Evolutionary conservation across 2,113 vertebrate species (phyloP), one percentile per base, ranked within the genome.

Genomic region (Pseudorectes ferrugineus): DNA sequence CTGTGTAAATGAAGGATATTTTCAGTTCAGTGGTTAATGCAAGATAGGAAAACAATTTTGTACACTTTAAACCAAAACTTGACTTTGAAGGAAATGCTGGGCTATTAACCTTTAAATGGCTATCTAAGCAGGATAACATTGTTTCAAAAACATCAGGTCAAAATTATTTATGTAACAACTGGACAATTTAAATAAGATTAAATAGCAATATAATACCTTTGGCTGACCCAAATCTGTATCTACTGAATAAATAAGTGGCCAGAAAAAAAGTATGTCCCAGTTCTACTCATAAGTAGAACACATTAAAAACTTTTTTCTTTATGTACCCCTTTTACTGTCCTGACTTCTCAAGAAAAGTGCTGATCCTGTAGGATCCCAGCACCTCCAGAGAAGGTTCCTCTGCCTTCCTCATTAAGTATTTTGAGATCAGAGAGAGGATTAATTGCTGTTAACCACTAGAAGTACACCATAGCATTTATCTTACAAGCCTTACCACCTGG

Each of bases 11-110:
- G 82, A 85, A 88, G 42, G 85, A 76, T 93, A 93, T 95, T 93
- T 95, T 95, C 85, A 88, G 82, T 93, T 93, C 88, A 90, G 33
- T 73, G 26, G 59, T 55, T 92, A 92, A 73, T 62, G 38, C 54
- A 71, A 85, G 42, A 58, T 1, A 92, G n/a, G 18, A 88, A 92
- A 83, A 70, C 23, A 46, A 68, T 82, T 71, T 75, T 62, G 18
- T 46, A 61, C 26, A 21, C 46, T 73, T 89, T 45, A 75, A 82
- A 78, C 51, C 31, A 48, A 73, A 93, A 71, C 24, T 65, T 75
- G 29, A 23, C 23, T 85, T 80, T 49, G 54, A 88, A 82, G 21
- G 14, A 80, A 92, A 42, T 66, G 8, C 35, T 29, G 10, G 17
- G 12, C 63, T 76, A 58, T 46, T 84, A 77, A 74, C 35, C 28